Conservation (phyloP, 2,797 vertebrate species). For the Cynodonichthys magdalenae region DNA sequence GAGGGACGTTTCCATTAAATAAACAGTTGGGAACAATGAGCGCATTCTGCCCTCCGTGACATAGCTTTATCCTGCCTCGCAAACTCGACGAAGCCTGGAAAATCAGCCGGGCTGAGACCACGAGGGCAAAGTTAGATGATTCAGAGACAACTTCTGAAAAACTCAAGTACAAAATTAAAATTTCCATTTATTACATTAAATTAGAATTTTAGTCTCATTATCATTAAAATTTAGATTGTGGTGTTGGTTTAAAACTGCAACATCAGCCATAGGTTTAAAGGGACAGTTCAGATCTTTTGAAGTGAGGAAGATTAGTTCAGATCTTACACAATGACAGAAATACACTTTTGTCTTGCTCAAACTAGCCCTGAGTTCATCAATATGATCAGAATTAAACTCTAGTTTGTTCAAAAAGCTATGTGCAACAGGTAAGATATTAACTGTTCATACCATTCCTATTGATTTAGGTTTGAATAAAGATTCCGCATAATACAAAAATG, state of each 20-base stretch:
- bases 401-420: too few species aligned
- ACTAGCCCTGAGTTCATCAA: too few species aligned
- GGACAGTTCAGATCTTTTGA: too few species aligned
- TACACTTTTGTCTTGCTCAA: too few species aligned
- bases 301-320: too few species aligned
- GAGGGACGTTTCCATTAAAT: constrained; percentile 82
- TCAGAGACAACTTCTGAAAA: constrained; percentile 16
- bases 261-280: constrained; percentile 1
- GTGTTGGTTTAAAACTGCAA: neutral
- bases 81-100: constrained; percentile 53
- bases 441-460: too few species aligned
- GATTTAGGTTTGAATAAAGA: neutral
- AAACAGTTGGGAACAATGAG: constrained; percentile 83
- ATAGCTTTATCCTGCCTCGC: constrained; percentile 56
- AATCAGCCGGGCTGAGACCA: constrained; percentile 22
- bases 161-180: constrained; percentile 15
- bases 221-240: neutral
- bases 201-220: neutral
- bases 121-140: constrained; percentile 2
- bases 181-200: too few species aligned
- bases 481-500: constrained; percentile 9
- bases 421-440: too few species aligned
- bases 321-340: too few species aligned
- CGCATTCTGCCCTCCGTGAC: constrained; percentile 79
- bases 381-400: too few species aligned